Conservation (phyloP, 2,113 vertebrate species). For the Zosterops pallidus region DNA sequence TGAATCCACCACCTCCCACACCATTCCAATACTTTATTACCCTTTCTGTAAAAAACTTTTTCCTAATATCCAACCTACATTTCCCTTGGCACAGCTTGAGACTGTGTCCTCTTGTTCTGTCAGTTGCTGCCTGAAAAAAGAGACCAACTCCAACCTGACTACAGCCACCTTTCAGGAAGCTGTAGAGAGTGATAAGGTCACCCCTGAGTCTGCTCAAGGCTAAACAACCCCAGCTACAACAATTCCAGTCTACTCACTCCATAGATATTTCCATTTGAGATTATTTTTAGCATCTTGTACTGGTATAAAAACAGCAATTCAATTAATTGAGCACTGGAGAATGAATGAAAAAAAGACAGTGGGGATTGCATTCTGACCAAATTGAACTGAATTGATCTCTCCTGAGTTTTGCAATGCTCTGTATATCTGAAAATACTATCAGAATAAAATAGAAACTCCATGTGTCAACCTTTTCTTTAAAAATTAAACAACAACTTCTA, state of each 20-base stretch:
- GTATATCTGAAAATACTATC: neutral
- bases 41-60: too few relatives aligned
- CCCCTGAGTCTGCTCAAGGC: too few relatives aligned
- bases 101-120: too few relatives aligned
- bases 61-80: too few relatives aligned
- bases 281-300: neutral
- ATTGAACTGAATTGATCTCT: neutral
- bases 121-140: too few relatives aligned
- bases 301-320: neutral
- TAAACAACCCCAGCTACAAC: too few relatives aligned
- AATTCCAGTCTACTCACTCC: neutral
- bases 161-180: too few relatives aligned
- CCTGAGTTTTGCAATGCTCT: neutral
- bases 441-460: neutral
- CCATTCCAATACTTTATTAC: too few relatives aligned
- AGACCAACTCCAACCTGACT: too few relatives aligned
- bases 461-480: rapidly evolving
- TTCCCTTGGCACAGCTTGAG: too few relatives aligned
- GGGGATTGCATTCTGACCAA: neutral
- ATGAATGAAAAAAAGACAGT: neutral
- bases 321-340: neutral
- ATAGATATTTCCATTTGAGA: neutral
- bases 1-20: too few relatives aligned
- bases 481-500: neutral
- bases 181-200: too few relatives aligned